These are phyloP conservation scores for Acholoe squamosa DNA, from an alignment of 2,888 invertebrate genomes.

Conservation along the genomic window DNA sequence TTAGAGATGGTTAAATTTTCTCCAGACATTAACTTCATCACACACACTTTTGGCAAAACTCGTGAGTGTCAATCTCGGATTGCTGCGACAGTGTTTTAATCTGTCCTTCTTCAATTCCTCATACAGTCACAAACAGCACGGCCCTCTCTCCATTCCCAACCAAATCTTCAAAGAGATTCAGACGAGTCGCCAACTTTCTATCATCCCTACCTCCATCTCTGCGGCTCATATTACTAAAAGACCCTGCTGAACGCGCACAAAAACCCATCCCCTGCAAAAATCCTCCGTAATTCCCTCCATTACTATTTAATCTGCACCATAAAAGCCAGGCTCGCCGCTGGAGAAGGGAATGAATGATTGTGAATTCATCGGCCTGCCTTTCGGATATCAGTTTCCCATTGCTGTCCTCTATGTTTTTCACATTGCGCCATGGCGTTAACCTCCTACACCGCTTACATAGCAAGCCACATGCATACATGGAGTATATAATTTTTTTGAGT, in stretches of 20 bases:
- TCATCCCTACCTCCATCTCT: not conserved
- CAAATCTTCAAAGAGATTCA: not conserved
- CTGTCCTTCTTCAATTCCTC: slow-evolving; percentile 10
- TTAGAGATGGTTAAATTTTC: no score
- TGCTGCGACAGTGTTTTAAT: not conserved
- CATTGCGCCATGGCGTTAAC: not conserved
- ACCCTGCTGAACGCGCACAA: not conserved
- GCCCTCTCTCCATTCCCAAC: not conserved
- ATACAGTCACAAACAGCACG: not conserved
- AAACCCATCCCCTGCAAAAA: slow-evolving; percentile 30
- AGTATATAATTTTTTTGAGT: no score
- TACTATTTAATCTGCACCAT: slow-evolving; percentile 52
- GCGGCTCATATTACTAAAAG: slow-evolving; percentile 34
- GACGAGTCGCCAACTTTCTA: not conserved
- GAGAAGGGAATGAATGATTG: slow-evolving; percentile 47
- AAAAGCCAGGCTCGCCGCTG: not conserved
- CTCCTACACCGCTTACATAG: no score
- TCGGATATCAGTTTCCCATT: slow-evolving; percentile 37
- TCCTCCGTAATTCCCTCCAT: slow-evolving; percentile 39
- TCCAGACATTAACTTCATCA: no score
- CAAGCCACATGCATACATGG: no score
- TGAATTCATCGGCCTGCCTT: slow-evolving; percentile 21
- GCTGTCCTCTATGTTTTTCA: not conserved
- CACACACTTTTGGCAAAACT: no score
- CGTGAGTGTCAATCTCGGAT: no score